Evolutionary conservation across 2,888 invertebrate species (phyloP), one percentile per base, ranked within the genome.

Genomic region (Cybosia mesomella): DNA sequence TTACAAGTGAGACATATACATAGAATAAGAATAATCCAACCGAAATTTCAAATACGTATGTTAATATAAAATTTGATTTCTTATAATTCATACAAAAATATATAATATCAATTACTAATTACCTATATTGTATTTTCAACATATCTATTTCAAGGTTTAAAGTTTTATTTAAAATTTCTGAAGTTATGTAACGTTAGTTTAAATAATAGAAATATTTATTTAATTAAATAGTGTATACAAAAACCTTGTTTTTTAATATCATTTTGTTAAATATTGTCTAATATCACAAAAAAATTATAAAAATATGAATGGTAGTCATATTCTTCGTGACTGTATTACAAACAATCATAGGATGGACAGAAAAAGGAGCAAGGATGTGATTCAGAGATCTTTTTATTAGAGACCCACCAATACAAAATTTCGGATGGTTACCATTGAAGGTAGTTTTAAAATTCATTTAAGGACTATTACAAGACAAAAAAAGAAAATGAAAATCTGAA

Each of bases 161-260:
- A 58, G 21, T 74, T 72, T 64, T 67, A 70, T 72, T 71, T 71
- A 63, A 64, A 76, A 70, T 69, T 66, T 65, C n/a, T 11, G 67
- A 64, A 34, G 10, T 65, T 75, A 74, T 79, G 62, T 78, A 74
- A 66, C 18, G 68, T 72, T 55, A 79, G 74, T 58, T 57, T 76
- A 70, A 72, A 68, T 65, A 65, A 59, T 74, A 72, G 66, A 70
- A 72, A 74, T 77, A 81, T 80, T 74, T 70, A 81, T 80, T 79
- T 80, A 1, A 80, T 79, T 81, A 80, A 80, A 80, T 74, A 68
- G 75, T 77, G 76, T 75, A 71, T 65, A 58, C 22, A 70, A 71
- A 32, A 15, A 7, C 22, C 15, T 61, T 55, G 62, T 65, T 73
- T 70, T 71, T 54, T 72, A 74, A 55, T 65, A 65, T 58, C 9